Evolutionary conservation across 2,113 vertebrate genomes (phyloP).

Genomic region (Pagrus major): DNA sequence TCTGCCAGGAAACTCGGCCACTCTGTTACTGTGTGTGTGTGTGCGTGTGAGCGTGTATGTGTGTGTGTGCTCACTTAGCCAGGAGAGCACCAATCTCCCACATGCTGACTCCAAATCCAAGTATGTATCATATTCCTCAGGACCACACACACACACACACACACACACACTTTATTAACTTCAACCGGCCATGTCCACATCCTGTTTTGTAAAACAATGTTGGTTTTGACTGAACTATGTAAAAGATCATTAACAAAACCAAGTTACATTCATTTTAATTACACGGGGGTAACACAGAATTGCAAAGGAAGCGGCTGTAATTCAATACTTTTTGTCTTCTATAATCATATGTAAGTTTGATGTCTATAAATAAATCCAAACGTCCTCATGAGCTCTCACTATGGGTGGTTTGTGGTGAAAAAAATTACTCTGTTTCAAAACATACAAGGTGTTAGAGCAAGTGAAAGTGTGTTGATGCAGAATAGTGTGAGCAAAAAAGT

Average conservation of each 20-base stretch:
- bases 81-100: slow-evolving; percentile 40
- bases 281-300: slow-evolving; percentile 2
- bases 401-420: slow-evolving; percentile 75
- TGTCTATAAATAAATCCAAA: slow-evolving; percentile 64
- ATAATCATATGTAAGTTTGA: slow-evolving; percentile 33
- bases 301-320: slow-evolving; percentile 27
- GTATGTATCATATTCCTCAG: slow-evolving; percentile 58
- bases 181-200: slow-evolving; percentile 50
- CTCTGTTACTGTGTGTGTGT: slow-evolving; percentile 22
- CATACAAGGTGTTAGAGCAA: slow-evolving; percentile 71
- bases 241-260: slow-evolving; percentile 11
- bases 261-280: slow-evolving; percentile 21
- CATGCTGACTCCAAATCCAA: slow-evolving; percentile 65
- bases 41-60: slow-evolving; percentile 7
- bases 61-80: slow-evolving; percentile 12
- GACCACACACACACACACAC: slow-evolving; percentile 57
- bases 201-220: slow-evolving; percentile 56
- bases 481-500: slow-evolving; percentile 56
- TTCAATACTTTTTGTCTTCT: slow-evolving; percentile 30
- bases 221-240: slow-evolving; percentile 47
- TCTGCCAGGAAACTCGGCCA: slow-evolving; percentile 58
- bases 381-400: slow-evolving; percentile 41
- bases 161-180: slow-evolving; percentile 41
- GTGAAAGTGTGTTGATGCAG: slow-evolving; percentile 62
- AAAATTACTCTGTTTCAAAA: slow-evolving; percentile 68